A percentile compares a stretch with the other conserved stretches of the same genome.
Conservation (phyloP, 2,113 vertebrate species). For the Manacus vitellinus region DNA sequence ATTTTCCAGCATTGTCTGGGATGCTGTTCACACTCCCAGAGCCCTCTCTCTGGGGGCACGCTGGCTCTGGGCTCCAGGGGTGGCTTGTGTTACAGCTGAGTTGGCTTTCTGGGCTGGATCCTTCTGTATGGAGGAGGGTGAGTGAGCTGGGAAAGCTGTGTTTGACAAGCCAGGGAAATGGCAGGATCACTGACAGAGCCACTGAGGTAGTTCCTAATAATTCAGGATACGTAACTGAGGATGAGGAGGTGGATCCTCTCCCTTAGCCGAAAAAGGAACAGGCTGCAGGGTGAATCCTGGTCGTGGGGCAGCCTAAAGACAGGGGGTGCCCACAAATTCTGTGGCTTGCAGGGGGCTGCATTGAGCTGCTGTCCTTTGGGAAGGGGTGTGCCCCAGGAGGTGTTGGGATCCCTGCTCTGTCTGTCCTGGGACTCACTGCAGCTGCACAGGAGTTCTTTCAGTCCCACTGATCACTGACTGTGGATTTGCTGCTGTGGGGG, state of each 20-base stretch:
- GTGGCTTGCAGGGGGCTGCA: neutral
- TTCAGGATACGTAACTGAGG: accelerated
- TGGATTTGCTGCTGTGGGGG: accelerated
- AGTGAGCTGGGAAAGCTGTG: neutral
- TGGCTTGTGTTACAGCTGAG: neutral
- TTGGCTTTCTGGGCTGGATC: neutral
- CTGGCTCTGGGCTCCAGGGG: neutral
- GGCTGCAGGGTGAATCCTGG: neutral
- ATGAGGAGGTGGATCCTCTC: neutral
- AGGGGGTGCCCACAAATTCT: accelerated
- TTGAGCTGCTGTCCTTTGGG: neutral
- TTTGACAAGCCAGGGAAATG: neutral
- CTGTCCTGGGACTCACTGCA: accelerated
- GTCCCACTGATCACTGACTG: no score
- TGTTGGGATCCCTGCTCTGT: accelerated
- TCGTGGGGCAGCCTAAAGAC: neutral
- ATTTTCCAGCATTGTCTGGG: neutral
- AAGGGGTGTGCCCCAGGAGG: no score
- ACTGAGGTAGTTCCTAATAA: neutral
- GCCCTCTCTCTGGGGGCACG: neutral
- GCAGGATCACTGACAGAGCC: neutral
- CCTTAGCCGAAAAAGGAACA: accelerated
- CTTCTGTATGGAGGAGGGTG: neutral
- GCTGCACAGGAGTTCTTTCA: neutral
- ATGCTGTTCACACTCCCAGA: neutral